A percentile compares a stretch with the other conserved stretches of the same genome.
These are phyloP conservation scores for Sebastes minor DNA, from an alignment of 2,797 vertebrate species.

Conservation along the genomic window DNA sequence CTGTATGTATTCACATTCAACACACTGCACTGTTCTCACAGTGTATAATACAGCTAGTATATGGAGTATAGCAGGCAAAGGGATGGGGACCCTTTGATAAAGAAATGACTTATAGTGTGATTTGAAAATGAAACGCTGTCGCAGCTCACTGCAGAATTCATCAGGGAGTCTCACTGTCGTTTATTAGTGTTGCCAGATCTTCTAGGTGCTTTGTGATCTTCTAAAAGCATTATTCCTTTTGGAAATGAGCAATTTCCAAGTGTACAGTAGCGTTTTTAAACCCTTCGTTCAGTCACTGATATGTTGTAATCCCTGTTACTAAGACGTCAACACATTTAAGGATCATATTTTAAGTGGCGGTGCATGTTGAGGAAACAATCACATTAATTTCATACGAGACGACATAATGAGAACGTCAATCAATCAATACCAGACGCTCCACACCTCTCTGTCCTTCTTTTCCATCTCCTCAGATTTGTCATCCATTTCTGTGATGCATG, in stretches of 20 bases:
- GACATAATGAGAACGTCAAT: background rate
- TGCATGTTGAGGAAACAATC: background rate
- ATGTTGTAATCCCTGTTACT: background rate
- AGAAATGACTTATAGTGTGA: background rate
- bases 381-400: constrained; percentile 8
- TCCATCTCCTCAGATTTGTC: constrained; percentile 11
- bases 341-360: background rate
- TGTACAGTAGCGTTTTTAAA: background rate
- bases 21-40: background rate
- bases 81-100: background rate
- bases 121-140: constrained; percentile 17
- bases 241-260: background rate
- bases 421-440: constrained; percentile 30
- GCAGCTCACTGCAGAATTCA: constrained; percentile 11
- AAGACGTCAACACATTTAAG: background rate
- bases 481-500: constrained; percentile 26
- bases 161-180: constrained; percentile 3
- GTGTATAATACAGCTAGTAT: background rate
- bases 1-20: background rate
- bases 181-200: background rate
- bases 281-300: background rate
- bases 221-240: background rate
- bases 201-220: background rate
- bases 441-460: background rate
- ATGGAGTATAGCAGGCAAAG: background rate